Evolutionary conservation across 2,113 vertebrate genomes (phyloP).

Genomic region (Indicator maculatus): DNA sequence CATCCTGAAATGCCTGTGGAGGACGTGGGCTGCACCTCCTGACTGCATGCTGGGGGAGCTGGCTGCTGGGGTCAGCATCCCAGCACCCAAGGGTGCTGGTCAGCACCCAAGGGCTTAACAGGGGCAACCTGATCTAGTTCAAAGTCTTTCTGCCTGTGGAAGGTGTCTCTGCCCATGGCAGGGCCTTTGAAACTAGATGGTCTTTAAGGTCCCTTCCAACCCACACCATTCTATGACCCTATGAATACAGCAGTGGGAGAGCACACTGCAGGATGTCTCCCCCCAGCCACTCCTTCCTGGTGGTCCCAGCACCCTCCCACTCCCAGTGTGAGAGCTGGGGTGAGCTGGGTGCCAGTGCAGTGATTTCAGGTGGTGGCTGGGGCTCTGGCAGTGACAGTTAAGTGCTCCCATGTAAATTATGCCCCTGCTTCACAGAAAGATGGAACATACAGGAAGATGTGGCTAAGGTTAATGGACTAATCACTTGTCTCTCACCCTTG

Average conservation of each 20-base stretch:
- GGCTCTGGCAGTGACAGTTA: conserved; percentile 41
- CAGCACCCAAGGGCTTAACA: neutral
- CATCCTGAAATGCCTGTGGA: rapidly evolving
- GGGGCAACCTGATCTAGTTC: too few relatives aligned
- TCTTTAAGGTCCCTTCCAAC: too few relatives aligned
- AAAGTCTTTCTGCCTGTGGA: too few relatives aligned
- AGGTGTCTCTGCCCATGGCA: too few relatives aligned
- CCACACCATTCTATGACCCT: too few relatives aligned
- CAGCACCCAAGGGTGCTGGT: too few relatives aligned
- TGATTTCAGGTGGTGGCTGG: neutral
- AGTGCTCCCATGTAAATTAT: conserved; percentile 62
- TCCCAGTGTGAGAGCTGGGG: neutral
- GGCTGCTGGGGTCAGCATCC: rapidly evolving
- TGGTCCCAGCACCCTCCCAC: neutral
- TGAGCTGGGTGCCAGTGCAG: neutral
- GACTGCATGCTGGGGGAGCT: neutral
- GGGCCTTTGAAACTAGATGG: too few relatives aligned
- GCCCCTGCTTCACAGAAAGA: conserved; percentile 30
- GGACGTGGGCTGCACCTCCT: neutral
- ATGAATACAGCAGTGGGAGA: neutral
- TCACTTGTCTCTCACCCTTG: conserved; percentile 64
- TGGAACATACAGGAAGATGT: conserved; percentile 29
- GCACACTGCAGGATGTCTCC: neutral
- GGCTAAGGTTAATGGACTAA: conserved; percentile 63
- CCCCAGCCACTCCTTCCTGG: neutral